Evolutionary conservation across 2,113 vertebrate genomes (phyloP).

Genomic region (Brachypteracias leptosomus): DNA sequence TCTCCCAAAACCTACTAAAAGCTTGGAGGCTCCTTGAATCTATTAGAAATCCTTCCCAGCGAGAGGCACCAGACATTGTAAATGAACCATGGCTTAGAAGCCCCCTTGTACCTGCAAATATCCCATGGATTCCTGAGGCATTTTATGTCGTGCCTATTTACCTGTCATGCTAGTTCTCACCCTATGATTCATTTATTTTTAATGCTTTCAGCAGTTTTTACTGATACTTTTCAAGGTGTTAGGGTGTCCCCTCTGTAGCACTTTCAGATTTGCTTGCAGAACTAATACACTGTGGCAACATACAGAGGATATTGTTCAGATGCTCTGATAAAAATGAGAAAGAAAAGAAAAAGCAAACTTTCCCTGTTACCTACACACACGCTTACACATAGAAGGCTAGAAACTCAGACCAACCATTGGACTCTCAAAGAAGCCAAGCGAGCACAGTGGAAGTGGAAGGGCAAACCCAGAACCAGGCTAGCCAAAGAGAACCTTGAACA

Average conservation of each 20-base stretch:
- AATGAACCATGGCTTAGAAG: constrained; percentile 78
- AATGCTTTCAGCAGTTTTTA: constrained; percentile 77
- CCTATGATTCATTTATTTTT: constrained; percentile 78
- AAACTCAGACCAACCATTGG: background rate
- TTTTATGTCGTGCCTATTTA: constrained; percentile 74
- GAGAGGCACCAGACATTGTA: constrained; percentile 81
- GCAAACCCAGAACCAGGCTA: background rate
- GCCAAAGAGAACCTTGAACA: background rate
- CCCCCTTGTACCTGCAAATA: constrained; percentile 77
- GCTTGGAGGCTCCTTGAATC: constrained; percentile 75
- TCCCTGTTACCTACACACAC: background rate
- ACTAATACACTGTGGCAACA: constrained; percentile 38
- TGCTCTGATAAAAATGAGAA: constrained; percentile 37
- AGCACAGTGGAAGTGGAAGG: background rate
- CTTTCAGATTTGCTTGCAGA: constrained; percentile 60
- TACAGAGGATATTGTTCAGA: constrained; percentile 39
- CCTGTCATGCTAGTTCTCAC: constrained; percentile 72
- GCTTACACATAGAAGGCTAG: background rate
- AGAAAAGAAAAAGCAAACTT: background rate
- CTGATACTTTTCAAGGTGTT: constrained; percentile 69
- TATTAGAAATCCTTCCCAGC: constrained; percentile 76
- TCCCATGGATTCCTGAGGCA: constrained; percentile 71
- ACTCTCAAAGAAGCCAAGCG: background rate
- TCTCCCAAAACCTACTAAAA: constrained; percentile 69
- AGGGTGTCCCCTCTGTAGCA: constrained; percentile 42